phyloP scores from a whole-genome alignment of 2,888 invertebrate species.

The Watsonalla binaria region DNA sequence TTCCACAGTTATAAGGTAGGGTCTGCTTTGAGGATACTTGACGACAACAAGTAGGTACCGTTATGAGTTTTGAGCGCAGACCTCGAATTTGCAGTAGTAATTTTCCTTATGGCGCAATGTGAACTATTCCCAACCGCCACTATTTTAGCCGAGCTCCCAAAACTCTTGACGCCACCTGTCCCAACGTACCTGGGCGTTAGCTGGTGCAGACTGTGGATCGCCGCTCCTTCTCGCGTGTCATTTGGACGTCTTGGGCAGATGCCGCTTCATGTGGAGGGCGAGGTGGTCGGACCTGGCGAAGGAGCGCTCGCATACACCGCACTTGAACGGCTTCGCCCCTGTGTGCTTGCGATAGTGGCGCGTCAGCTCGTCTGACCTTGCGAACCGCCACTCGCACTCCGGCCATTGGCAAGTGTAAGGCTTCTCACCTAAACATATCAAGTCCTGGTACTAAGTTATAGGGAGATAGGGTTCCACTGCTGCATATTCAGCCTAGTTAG shows the following conservation, averaged over 20 bases:
- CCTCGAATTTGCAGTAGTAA: too few relatives aligned
- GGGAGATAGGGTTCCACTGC: too few relatives aligned
- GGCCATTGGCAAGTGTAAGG: constrained; percentile 99
- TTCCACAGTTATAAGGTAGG: too few relatives aligned
- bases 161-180: too few relatives aligned
- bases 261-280: constrained; percentile 97
- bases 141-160: too few relatives aligned
- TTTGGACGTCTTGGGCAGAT: constrained; percentile 92
- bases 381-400: constrained; percentile 98
- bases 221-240: constrained; percentile 77
- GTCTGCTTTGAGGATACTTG: too few relatives aligned
- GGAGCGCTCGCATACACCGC: constrained; percentile 95
- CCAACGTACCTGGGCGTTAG: constrained; percentile 52
- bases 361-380: constrained; percentile 96
- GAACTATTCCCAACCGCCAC: not conserved
- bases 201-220: constrained; percentile 60
- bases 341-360: constrained; percentile 98
- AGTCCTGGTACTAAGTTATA: not conserved
- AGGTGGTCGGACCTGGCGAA: constrained; percentile 97
- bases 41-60: too few relatives aligned
- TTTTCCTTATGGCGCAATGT: too few relatives aligned
- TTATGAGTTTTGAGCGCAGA: too few relatives aligned
- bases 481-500: too few relatives aligned
- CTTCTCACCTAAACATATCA: constrained; percentile 88
- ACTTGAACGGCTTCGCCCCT: constrained; percentile 98